A percentile compares a stretch with the other conserved stretches of the same genome.
phyloP scores from a whole-genome alignment of 2,113 vertebrate genomes.

The Peucedramus taeniatus region DNA sequence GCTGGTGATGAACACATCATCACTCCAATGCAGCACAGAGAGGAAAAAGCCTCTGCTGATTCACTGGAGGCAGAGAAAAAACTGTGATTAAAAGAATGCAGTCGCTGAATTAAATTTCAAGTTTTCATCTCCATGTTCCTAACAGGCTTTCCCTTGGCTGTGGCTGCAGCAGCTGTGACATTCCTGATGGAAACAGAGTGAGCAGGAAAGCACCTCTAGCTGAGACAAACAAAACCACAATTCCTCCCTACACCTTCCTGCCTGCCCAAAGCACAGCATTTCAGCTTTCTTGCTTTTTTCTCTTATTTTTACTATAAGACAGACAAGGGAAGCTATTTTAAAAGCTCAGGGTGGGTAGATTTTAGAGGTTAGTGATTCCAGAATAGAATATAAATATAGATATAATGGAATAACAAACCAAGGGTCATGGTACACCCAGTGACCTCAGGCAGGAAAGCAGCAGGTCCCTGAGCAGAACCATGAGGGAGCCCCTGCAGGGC shows the following conservation, averaged over 20 bases:
- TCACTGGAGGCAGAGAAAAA: neutral
- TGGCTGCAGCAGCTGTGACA: neutral
- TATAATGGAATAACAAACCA: too few species aligned
- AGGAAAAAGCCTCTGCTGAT: neutral
- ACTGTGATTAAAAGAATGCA: neutral
- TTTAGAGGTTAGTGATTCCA: neutral
- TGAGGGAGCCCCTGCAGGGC: neutral
- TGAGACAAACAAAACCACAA: fast-evolving
- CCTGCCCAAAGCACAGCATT: neutral
- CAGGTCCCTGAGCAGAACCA: neutral
- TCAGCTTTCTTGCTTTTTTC: neutral
- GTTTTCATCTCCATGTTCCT: neutral
- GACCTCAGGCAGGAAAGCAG: neutral
- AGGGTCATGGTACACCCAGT: neutral
- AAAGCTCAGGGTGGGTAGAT: neutral
- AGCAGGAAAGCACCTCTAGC: neutral
- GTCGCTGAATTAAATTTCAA: neutral
- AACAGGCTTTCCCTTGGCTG: neutral
- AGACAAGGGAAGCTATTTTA: neutral
- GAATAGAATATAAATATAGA: neutral
- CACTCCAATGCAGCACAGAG: neutral
- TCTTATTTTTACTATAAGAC: neutral
- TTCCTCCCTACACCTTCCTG: neutral
- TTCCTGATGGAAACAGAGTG: neutral
- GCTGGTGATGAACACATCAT: neutral